phyloP scores from a whole-genome alignment of 2,888 invertebrate genomes.

The Gastrophysa polygoni region DNA sequence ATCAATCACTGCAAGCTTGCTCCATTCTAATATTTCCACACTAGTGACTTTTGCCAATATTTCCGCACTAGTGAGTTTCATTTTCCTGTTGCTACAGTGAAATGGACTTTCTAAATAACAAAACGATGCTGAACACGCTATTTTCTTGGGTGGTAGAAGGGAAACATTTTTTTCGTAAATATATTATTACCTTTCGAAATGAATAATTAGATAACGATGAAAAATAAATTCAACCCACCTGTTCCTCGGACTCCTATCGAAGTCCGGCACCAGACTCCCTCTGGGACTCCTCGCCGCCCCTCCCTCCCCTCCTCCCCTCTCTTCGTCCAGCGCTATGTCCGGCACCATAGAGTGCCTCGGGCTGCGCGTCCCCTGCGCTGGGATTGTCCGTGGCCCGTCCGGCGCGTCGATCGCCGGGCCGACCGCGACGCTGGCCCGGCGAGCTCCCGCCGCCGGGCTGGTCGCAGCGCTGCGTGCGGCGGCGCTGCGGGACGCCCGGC shows the following conservation, averaged over 20 bases:
- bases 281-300: slow-evolving; percentile 61
- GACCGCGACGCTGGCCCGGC: slow-evolving; percentile 56
- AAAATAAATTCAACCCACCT: no score
- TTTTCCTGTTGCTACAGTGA: no score
- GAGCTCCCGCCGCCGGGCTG: slow-evolving; percentile 55
- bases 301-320: slow-evolving; percentile 45
- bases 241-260: slow-evolving; percentile 59
- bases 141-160: no score
- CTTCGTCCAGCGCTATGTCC: slow-evolving; percentile 52
- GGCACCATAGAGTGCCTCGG: slow-evolving; percentile 58
- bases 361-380: slow-evolving; percentile 57
- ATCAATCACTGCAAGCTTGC: no score
- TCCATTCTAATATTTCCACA: no score
- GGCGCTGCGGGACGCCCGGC: slow-evolving; percentile 70
- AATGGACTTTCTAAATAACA: no score
- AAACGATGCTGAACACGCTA: no score
- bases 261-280: slow-evolving; percentile 64
- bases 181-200: no score
- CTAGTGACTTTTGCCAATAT: no score
- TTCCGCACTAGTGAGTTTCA: no score
- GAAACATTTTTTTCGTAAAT: no score
- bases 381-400: slow-evolving; percentile 44
- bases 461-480: slow-evolving; percentile 61
- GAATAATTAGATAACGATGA: no score
- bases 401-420: slow-evolving; percentile 29